Base-by-base conservation (phyloP, 2,113 vertebrate genomes). In the Ciconia boyciana region DNA sequence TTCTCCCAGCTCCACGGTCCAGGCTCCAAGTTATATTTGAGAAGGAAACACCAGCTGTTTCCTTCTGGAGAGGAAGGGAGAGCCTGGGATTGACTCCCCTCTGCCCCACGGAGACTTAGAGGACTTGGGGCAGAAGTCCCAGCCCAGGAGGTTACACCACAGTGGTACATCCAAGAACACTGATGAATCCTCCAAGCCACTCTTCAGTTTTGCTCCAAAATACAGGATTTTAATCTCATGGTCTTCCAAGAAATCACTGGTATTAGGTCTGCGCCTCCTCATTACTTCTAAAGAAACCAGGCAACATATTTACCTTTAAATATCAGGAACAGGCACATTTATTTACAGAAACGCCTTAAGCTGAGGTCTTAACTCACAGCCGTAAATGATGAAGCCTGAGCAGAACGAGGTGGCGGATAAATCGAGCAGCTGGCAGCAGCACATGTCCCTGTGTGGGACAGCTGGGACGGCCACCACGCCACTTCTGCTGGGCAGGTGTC, bases 91-190 rank as follows among this genome's bases (percentile, higher is more conserved):
- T 41, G 20, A 13, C 32, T 51, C 36, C 9, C 5, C 29, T 26
- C 36, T 58, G 69, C 32, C 69, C 28, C 54, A 39, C 0, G 6
- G 36, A 61, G 64, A 44, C 74, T 51, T 51, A 25, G 68, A 39
- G 31, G 43, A 55, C 26, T 36, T 31, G 22, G 36, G 41, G 29
- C 16, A 34, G n/a, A 81, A 54, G 22, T 31, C 26, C 39, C 68
- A 49, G 36, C 66, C 41, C 34, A 36, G 55, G 39, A 54, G 11
- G 39, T 52, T 54, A 25, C 39, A 57, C 58, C 58, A 31, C 51
- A 51, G 41, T 2, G 0, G 48, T 7, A 32, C 0, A 2, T 9
- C 34, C 14, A 10, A 29, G 16, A 48, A 9, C 7, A 16, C 18
- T 3, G 25, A 39, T 6, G 17, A 31, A 34, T 28, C 34, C 25